Conservation (phyloP, 2,888 invertebrate species). For the Opisthograptis luteolata region DNA sequence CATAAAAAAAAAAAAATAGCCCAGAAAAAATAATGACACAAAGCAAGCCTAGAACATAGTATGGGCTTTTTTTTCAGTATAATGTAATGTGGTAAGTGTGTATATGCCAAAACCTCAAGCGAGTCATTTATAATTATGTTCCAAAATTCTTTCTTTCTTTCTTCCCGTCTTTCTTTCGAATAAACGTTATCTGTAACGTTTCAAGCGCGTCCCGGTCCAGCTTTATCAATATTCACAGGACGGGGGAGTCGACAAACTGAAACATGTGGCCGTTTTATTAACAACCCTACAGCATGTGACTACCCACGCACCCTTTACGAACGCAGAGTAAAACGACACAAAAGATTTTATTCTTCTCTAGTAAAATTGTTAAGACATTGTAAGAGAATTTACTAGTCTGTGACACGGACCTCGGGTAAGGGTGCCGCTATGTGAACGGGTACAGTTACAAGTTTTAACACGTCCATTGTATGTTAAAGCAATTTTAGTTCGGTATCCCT, state of each 20-base stretch:
- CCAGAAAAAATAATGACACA: too few species aligned
- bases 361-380: neutral
- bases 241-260: slow-evolving; percentile 34
- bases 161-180: neutral
- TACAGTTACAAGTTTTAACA: neutral
- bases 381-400: neutral
- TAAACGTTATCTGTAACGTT: neutral
- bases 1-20: too few species aligned
- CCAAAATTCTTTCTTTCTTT: neutral
- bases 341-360: neutral
- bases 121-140: too few species aligned
- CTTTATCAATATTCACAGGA: slow-evolving; percentile 46
- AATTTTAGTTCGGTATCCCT: neutral
- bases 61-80: too few species aligned
- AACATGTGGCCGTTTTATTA: slow-evolving; percentile 42
- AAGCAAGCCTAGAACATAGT: too few species aligned
- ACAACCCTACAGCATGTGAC: slow-evolving; percentile 20
- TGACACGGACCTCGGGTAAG: neutral
- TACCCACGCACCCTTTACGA: neutral
- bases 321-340: neutral
- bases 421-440: neutral
- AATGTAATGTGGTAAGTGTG: too few species aligned
- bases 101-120: too few species aligned
- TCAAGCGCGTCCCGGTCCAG: neutral
- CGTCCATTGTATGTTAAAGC: neutral